Evolutionary conservation across 2,113 vertebrate species (phyloP).

Genomic region (Dunckerocampus dactyliophorus): DNA sequence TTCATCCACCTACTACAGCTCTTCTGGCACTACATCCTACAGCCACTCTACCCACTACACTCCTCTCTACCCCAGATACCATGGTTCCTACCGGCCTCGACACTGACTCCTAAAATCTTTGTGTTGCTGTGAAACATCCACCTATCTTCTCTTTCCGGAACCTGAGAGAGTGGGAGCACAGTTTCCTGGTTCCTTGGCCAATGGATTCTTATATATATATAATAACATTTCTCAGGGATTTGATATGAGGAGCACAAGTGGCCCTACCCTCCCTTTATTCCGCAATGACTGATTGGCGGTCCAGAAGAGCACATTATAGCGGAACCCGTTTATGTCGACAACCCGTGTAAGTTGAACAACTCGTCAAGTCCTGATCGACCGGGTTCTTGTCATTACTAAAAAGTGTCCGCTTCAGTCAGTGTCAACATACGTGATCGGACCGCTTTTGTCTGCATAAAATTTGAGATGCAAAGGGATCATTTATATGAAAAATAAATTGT

Average conservation of each 20-base stretch:
- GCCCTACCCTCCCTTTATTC: constrained; percentile 52
- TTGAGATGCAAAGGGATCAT: background rate
- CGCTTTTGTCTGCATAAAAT: background rate
- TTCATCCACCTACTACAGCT: constrained; percentile 42
- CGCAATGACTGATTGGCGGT: constrained; percentile 56
- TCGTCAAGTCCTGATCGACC: background rate
- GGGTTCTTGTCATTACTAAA: background rate
- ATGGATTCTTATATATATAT: constrained; percentile 55
- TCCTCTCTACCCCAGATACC: constrained; percentile 64
- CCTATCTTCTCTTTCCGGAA: constrained; percentile 28
- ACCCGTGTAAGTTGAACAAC: background rate
- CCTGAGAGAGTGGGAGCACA: constrained; percentile 48
- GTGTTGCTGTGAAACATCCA: constrained; percentile 25
- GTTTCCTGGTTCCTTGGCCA: constrained; percentile 55
- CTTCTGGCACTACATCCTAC: constrained; percentile 50
- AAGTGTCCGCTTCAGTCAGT: background rate
- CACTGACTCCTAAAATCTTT: constrained; percentile 45
- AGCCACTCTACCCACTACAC: constrained; percentile 61
- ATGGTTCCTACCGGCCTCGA: constrained; percentile 64
- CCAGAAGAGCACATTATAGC: constrained; percentile 13
- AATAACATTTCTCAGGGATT: constrained; percentile 76
- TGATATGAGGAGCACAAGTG: constrained; percentile 70
- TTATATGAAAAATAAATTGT: background rate
- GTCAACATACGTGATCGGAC: background rate
- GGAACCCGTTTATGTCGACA: background rate